A percentile compares a stretch with the other conserved stretches of the same genome.
Conservation (phyloP, 2,113 vertebrate species). For the Mungos mungo region DNA sequence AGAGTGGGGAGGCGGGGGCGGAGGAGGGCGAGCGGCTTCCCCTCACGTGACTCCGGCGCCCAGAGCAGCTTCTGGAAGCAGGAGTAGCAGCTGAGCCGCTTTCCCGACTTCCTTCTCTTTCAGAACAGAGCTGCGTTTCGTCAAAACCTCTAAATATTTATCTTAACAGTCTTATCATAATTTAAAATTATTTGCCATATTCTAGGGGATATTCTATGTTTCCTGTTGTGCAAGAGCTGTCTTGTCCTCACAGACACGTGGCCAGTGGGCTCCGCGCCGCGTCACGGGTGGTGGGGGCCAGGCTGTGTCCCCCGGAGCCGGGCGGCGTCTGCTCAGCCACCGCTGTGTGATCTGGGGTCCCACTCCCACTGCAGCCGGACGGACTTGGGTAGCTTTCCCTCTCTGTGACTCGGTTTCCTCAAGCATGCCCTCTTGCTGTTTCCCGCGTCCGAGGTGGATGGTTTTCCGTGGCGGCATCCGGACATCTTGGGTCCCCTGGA, state of each 20-base stretch:
- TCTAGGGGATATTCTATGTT: background rate
- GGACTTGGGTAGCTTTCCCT: background rate
- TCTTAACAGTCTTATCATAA: background rate
- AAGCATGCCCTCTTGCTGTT: background rate
- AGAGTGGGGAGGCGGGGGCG: background rate
- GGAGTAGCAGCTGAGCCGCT: background rate
- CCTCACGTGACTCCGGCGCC: accelerated
- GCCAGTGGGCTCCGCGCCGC: background rate
- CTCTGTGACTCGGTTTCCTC: background rate
- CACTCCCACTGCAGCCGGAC: background rate
- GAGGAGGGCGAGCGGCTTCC: no score
- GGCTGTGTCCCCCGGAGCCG: no score
- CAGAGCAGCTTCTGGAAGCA: background rate
- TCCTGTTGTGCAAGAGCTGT: background rate
- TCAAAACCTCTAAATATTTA: conserved; percentile 42
- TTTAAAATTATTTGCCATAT: background rate
- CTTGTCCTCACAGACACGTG: background rate
- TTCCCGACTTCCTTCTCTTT: background rate
- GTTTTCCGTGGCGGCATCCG: no score
- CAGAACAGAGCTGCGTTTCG: conserved; percentile 7
- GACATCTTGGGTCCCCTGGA: accelerated
- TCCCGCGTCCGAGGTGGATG: accelerated
- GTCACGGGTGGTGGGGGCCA: accelerated
- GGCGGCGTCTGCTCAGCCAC: background rate
- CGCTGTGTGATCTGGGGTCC: background rate